phyloP scores from a whole-genome alignment of 2,113 vertebrate species.

The Albula goreensis region DNA sequence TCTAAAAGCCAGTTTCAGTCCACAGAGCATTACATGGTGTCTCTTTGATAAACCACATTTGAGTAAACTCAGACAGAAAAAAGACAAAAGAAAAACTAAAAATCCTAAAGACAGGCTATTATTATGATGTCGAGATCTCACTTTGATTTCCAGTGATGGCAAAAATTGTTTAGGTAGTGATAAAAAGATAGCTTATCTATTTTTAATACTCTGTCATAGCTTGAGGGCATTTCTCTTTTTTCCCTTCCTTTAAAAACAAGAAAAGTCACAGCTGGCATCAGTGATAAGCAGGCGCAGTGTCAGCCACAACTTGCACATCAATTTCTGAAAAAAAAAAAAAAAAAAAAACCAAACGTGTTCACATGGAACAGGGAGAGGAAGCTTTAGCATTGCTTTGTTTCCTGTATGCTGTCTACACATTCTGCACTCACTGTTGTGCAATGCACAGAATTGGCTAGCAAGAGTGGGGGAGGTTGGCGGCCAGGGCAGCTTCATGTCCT shows the following conservation, averaged over 20 bases:
- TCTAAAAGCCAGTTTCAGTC: background rate
- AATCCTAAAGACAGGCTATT: background rate
- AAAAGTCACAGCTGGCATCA: background rate
- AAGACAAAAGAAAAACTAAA: too few species aligned
- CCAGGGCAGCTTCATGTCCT: too few species aligned
- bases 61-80: background rate
- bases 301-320: background rate
- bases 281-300: background rate
- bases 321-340: too few species aligned
- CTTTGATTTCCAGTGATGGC: conserved; percentile 12
- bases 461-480: too few species aligned
- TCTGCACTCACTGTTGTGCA: too few species aligned
- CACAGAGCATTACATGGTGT: background rate
- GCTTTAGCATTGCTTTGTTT: too few species aligned
- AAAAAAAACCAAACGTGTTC: too few species aligned
- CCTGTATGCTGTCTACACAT: too few species aligned
- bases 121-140: background rate
- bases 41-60: conserved; percentile 2
- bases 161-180: background rate
- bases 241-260: background rate
- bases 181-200: conserved; percentile 19
- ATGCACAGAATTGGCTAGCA: too few species aligned
- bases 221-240: conserved; percentile 9
- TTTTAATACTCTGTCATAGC: conserved; percentile 9
- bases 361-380: too few species aligned